A percentile compares a stretch with the other conserved stretches of the same genome.
These are phyloP conservation scores for Scolopax mira DNA, from an alignment of 2,113 vertebrate genomes.

Conservation along the genomic window DNA sequence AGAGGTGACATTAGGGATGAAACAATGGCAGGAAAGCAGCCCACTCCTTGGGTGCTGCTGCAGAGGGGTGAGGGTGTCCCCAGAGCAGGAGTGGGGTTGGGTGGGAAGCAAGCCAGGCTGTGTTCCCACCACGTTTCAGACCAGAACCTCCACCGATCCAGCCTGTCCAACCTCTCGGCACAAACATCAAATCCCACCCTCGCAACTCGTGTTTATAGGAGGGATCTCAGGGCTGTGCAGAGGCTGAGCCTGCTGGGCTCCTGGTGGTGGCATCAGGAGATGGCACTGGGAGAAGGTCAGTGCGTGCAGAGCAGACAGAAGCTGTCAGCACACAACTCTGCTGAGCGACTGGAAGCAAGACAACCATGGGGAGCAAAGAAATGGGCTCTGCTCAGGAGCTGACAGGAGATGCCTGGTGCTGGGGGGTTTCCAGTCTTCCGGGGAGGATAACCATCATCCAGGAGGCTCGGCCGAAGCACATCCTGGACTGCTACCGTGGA, in stretches of 20 bases:
- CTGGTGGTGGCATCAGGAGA: neutral
- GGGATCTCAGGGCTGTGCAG: neutral
- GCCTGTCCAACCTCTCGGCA: neutral
- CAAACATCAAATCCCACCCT: neutral
- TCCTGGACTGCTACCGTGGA: rapidly evolving
- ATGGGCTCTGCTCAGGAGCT: neutral
- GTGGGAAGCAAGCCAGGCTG: neutral
- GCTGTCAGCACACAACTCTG: neutral
- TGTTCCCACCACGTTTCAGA: neutral
- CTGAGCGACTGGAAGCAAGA: neutral
- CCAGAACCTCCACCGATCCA: neutral
- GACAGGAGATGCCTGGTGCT: rapidly evolving
- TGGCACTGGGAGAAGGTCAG: conserved; percentile 25
- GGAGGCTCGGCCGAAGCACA: neutral
- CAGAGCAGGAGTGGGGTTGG: neutral
- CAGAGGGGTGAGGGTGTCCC: neutral
- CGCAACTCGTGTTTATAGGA: rapidly evolving
- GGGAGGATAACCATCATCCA: neutral
- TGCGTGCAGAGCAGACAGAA: neutral
- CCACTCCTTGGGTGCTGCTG: neutral
- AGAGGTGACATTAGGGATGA: neutral
- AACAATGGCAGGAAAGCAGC: neutral
- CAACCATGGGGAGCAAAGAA: rapidly evolving
- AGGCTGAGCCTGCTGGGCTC: neutral
- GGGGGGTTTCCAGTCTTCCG: neutral